Base-by-base conservation (phyloP, 2,888 invertebrate genomes). In the Drosophila mimica region DNA sequence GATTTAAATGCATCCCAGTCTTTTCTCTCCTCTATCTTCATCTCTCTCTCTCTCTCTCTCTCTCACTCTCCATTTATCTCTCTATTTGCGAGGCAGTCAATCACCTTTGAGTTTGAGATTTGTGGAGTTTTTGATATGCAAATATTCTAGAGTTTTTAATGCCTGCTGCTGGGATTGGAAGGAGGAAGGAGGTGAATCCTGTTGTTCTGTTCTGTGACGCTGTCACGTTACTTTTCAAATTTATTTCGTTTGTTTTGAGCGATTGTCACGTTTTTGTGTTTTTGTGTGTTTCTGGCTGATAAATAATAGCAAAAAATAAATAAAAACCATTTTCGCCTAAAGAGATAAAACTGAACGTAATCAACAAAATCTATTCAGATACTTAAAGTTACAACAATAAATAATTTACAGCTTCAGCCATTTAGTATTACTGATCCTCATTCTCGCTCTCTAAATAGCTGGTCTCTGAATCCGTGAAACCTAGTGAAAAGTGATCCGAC, bases 201-300 rank as follows among this genome's bases (percentile, higher is more conserved):
- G 72, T 65, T 66, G 43, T 76, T 40, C 72, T 75, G 54, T 74
- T 59, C 17, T 70, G 72, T 64, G 62, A 53, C 59, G 43, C 43
- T 75, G 80, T 76, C 86, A 81, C 79, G 76, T 78, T 76, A 75
- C 80, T 77, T 66, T 70, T 34, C 38, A 76, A 79, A 76, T 76
- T 72, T 74, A 78, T 79, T 79, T 70, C 72, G 79, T 86, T 86
- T 91, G 86, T 79, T 90, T 91, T 88, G 72, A 71, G 75, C 71
- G 76, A 84, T 75, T 91, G 89, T 91, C 89, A 89, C 89, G 89
- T 89, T 80, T 78, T 80, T 76, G 59, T 74, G 72, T 69, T 68
- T 65, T 71, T 74, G 78, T 65, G 75, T 71, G 31, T 46, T 46
- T 46, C 57, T 70, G 48, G 53, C 63, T 46, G 54, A 43, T 38